Evolutionary conservation across 92 coral and sea anemone genomes (phyloP).

Genomic region (Nematostella vectensis): DNA sequence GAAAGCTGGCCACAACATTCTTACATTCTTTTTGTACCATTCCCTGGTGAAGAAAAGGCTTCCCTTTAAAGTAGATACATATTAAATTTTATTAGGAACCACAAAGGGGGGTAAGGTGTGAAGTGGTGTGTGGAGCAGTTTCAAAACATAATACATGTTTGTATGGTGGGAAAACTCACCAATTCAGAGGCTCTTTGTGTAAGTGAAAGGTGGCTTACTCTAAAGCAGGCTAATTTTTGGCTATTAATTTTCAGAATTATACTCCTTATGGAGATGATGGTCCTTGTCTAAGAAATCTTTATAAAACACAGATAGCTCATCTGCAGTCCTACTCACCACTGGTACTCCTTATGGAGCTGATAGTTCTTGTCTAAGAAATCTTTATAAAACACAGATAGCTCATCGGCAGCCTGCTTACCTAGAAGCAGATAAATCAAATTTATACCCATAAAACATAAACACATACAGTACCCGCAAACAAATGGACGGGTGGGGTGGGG

Average conservation of each 20-base stretch:
- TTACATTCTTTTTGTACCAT: slow-evolving; percentile 75
- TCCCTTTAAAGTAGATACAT: too few species aligned
- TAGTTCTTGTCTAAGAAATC: slow-evolving; percentile 75
- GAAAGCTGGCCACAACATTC: slow-evolving; percentile 60
- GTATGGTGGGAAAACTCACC: too few species aligned
- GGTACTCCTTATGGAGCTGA: slow-evolving; percentile 52
- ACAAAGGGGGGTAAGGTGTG: too few species aligned
- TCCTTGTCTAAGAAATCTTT: slow-evolving; percentile 78
- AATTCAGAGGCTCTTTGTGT: too few species aligned
- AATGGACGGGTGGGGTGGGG: not conserved
- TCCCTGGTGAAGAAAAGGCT: slow-evolving; percentile 42
- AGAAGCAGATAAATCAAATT: not conserved
- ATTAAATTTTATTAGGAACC: too few species aligned
- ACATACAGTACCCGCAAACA: too few species aligned
- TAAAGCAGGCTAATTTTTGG: too few species aligned
- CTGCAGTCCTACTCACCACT: slow-evolving; percentile 77
- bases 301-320: slow-evolving; percentile 83
- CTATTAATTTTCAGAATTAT: too few species aligned
- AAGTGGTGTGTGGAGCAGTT: too few species aligned
- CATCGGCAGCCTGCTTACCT: slow-evolving; percentile 89
- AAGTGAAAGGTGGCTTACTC: too few species aligned
- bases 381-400: slow-evolving; percentile 79
- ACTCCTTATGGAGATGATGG: slow-evolving; percentile 42
- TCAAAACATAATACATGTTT: too few species aligned
- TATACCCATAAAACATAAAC: not conserved